phyloP scores from a whole-genome alignment of 2,113 vertebrate species.

The Osmerus mordax region DNA sequence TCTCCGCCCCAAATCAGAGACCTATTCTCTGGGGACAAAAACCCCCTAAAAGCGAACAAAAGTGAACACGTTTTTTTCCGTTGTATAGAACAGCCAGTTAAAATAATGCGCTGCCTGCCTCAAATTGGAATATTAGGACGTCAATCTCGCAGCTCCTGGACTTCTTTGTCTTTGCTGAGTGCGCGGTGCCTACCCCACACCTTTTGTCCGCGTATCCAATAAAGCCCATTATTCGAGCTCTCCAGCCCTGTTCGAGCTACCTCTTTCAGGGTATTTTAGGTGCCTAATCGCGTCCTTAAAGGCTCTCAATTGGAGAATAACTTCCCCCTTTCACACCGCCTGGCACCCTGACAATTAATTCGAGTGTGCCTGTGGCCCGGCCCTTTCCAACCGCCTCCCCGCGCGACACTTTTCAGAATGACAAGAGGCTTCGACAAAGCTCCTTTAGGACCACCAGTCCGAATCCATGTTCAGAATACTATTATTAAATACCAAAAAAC shows the following conservation, averaged over 20 bases:
- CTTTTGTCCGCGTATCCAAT: conserved; percentile 88
- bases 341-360: conserved; percentile 82
- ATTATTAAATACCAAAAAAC: no score
- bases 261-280: conserved; percentile 80
- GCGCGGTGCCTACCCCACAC: conserved; percentile 82
- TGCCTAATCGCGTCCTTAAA: conserved; percentile 79
- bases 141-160: conserved; percentile 83
- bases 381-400: conserved; percentile 62
- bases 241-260: conserved; percentile 72
- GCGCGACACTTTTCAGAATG: conserved; percentile 12
- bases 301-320: conserved; percentile 70
- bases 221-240: conserved; percentile 84
- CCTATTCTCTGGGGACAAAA: conserved; percentile 74
- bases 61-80: conserved; percentile 80
- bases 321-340: conserved; percentile 83
- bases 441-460: conserved; percentile 12
- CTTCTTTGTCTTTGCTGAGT: conserved; percentile 82
- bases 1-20: conserved; percentile 48
- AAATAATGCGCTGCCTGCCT: conserved; percentile 78
- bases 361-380: conserved; percentile 65
- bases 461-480: neutral
- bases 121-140: conserved; percentile 83
- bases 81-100: conserved; percentile 65
- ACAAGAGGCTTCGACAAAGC: conserved; percentile 34
- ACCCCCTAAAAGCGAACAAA: conserved; percentile 78